Conservation (phyloP, 2,113 vertebrate species). For the Melospiza georgiana region DNA sequence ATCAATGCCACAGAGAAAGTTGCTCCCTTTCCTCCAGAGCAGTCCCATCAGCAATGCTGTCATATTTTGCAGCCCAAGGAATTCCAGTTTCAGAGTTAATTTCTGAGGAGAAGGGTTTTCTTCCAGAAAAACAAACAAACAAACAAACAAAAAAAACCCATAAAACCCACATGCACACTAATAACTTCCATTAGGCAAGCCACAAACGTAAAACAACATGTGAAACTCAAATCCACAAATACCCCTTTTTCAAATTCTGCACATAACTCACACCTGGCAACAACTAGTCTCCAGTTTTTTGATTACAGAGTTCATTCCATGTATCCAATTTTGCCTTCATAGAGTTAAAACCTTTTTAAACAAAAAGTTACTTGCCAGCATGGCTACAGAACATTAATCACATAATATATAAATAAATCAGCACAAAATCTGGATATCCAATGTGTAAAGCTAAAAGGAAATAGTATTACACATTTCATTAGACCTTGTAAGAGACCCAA, state of each 20-base stretch:
- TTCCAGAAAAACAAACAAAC: rapidly evolving
- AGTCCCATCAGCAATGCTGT: background rate
- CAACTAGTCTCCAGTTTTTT: background rate
- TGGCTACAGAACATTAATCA: background rate
- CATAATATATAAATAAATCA: background rate
- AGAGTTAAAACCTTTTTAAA: background rate
- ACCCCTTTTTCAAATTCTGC: background rate
- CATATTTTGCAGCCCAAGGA: background rate
- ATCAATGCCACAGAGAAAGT: conserved; percentile 28
- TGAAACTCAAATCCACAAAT: background rate
- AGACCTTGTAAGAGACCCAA: background rate
- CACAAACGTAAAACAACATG: background rate
- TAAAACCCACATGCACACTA: rapidly evolving
- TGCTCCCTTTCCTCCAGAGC: conserved; percentile 30
- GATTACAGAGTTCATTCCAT: background rate
- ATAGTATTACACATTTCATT: background rate
- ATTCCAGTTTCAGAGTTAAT: background rate
- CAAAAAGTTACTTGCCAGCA: background rate
- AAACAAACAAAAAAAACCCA: background rate
- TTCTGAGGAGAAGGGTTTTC: background rate
- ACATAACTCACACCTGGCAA: background rate
- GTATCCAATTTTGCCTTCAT: background rate
- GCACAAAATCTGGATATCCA: background rate
- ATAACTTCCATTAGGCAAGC: background rate
- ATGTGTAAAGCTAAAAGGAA: background rate